Conservation (phyloP, 2,888 invertebrate genomes). For the Sinotaia quadrata region DNA sequence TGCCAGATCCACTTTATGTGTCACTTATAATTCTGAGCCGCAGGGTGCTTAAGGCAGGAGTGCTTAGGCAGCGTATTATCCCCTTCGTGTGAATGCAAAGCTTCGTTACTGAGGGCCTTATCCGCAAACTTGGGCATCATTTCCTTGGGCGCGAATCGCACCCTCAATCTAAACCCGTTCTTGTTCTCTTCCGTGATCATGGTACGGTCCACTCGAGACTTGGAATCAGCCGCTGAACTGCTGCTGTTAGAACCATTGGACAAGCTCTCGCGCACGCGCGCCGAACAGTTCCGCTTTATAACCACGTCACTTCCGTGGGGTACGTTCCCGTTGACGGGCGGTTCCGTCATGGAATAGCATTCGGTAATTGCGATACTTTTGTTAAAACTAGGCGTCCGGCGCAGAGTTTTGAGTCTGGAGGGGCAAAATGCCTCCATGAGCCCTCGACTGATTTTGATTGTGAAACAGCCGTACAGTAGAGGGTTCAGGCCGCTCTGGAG, state of each 20-base stretch:
- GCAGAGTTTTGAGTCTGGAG: conserved; percentile 17
- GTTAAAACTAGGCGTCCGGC: conserved; percentile 31
- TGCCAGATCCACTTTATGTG: too few relatives aligned
- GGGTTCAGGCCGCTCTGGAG: conserved; percentile 73
- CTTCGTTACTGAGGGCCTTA: conserved; percentile 1
- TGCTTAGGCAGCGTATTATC: conserved; percentile 1
- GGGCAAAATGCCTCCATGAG: conserved; percentile 59
- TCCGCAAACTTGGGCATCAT: conserved; percentile 10
- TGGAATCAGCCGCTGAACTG: conserved; percentile 11
- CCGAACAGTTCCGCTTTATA: conserved; percentile 19
- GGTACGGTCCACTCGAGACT: conserved; percentile 2
- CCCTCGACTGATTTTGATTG: conserved; percentile 63
- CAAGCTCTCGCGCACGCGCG: conserved; percentile 20
- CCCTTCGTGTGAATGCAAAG: background rate
- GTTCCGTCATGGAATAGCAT: conserved; percentile 38
- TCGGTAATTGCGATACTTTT: conserved; percentile 40
- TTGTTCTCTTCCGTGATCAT: conserved; percentile 56
- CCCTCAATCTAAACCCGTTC: conserved; percentile 60
- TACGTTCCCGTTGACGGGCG: conserved; percentile 9
- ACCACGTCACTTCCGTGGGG: conserved; percentile 16
- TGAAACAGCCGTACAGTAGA: conserved; percentile 73
- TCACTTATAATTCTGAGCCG: background rate
- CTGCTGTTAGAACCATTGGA: conserved; percentile 21
- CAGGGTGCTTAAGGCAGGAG: background rate
- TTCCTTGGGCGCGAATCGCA: conserved; percentile 58